Conservation (phyloP, 2,888 invertebrate species). For the Tetheella fluctuosa region DNA sequence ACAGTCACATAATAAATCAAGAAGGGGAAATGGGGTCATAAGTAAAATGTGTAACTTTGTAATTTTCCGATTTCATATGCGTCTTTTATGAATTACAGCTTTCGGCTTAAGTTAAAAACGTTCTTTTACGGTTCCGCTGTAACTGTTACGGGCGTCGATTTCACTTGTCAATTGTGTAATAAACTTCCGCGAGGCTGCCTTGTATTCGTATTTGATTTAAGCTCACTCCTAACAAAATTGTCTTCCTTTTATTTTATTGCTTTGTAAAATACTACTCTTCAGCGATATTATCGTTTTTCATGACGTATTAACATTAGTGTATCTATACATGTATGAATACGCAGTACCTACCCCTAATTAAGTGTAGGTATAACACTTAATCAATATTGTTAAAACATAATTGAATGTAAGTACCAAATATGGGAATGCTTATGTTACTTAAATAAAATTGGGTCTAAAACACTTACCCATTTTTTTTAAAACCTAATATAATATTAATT, state of each 20-base stretch:
- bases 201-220: slow-evolving; percentile 54
- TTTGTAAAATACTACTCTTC: slow-evolving; percentile 32
- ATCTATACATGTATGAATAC: slow-evolving; percentile 23
- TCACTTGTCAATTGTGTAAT: slow-evolving; percentile 64
- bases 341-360: slow-evolving; percentile 7
- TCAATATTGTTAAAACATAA: no score
- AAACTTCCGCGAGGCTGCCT: slow-evolving; percentile 51
- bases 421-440: no score
- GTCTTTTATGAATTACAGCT: slow-evolving; percentile 19
- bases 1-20: background rate
- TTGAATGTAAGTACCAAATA: no score
- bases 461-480: no score
- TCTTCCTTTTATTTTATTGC: slow-evolving; percentile 53
- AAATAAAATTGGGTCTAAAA: no score
- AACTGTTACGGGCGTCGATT: slow-evolving; percentile 56
- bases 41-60: slow-evolving; percentile 30
- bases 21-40: slow-evolving; percentile 4
- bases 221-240: slow-evolving; percentile 50
- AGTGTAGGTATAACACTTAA: no score
- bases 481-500: no score
- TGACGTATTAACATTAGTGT: slow-evolving; percentile 32
- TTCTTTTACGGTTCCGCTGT: slow-evolving; percentile 34
- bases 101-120: slow-evolving; percentile 28
- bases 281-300: slow-evolving; percentile 31
- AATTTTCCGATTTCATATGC: slow-evolving; percentile 20